Conservation (phyloP, 2,113 vertebrate genomes). For the Anseranas semipalmata region DNA sequence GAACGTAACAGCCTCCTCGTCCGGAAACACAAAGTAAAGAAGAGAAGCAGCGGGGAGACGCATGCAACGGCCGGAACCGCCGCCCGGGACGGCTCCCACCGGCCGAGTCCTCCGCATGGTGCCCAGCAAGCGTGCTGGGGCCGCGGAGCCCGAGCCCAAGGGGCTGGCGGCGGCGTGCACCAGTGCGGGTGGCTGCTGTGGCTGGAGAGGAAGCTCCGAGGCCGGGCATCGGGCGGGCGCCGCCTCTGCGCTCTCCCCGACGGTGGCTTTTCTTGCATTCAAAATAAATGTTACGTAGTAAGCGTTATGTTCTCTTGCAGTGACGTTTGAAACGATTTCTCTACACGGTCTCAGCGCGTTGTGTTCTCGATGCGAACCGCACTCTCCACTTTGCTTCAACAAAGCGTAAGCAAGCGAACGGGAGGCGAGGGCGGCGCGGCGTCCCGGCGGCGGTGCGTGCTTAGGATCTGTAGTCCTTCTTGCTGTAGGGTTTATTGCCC, state of each 20-base stretch:
- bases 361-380: conserved; percentile 39
- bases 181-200: not conserved
- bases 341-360: not conserved
- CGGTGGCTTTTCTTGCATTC: not conserved
- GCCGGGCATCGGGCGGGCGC: not conserved
- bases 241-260: not conserved
- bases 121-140: not conserved
- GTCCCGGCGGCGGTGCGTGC: conserved; percentile 9
- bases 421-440: conserved; percentile 52
- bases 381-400: conserved; percentile 69
- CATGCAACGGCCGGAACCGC: not conserved
- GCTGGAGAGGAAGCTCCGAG: not conserved
- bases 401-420: conserved; percentile 89
- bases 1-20: not conserved
- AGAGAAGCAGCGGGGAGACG: not conserved
- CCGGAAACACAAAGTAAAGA: not conserved
- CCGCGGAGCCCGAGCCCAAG: not conserved
- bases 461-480: conserved; percentile 99
- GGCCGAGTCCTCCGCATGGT: not conserved
- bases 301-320: conserved; percentile 14
- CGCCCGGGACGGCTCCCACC: not conserved
- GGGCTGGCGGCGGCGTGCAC: not conserved
- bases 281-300: not conserved
- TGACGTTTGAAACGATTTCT: not conserved
- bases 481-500: conserved; percentile 99